Evolutionary conservation across 2,113 vertebrate species (phyloP), one percentile per base, ranked within the genome.

Genomic region (Tupaia tana): DNA sequence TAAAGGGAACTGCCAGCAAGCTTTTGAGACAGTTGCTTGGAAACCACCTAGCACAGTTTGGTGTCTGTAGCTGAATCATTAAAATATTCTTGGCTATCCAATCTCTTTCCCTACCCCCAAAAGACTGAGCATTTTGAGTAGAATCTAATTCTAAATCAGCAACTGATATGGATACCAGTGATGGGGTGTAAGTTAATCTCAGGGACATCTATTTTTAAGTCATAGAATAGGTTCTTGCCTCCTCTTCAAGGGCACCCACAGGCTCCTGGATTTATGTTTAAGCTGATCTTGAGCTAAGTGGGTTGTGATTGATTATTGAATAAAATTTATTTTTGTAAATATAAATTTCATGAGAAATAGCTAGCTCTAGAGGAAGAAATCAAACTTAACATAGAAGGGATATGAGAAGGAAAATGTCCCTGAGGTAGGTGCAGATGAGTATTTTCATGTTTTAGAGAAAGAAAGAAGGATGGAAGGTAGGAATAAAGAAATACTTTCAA

Each of bases 21-120:
- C 83, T 88, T 90, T 91, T 67, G 82, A 95, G 93, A 86, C 58
- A 19, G 90, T 95, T 95, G 94, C 96, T 85, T 95, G 91, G 95
- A 95, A 95, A 95, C 91, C 82, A 81, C n/a, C 74, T 58, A 70
- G 92, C 86, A 67, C 71, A 92, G 90, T 94, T 86, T 90, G 64
- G 82, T 69, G 66, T 43, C 69, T 96, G 14, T 84, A 63, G 86
- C 79, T 92, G 92, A 97, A 88, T 95, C 79, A 82, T 87, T 94
- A 59, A 82, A 54, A 88, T 86, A 19, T 52, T 93, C 69, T 82
- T 56, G 56, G 56, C 86, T 86, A 24, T 59, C 77, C 74, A 83
- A 22, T 92, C 56, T 22, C 61, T 89, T 88, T 92, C 84, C 74
- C 79, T 22, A 83, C 75, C 61, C 27, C 56, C 71, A 69, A 61